Percentiles rank a stretch among this genome's conserved stretches.
These are phyloP conservation scores for Eristalis tenax DNA, from an alignment of 2,888 invertebrate species.

Conservation along the genomic window DNA sequence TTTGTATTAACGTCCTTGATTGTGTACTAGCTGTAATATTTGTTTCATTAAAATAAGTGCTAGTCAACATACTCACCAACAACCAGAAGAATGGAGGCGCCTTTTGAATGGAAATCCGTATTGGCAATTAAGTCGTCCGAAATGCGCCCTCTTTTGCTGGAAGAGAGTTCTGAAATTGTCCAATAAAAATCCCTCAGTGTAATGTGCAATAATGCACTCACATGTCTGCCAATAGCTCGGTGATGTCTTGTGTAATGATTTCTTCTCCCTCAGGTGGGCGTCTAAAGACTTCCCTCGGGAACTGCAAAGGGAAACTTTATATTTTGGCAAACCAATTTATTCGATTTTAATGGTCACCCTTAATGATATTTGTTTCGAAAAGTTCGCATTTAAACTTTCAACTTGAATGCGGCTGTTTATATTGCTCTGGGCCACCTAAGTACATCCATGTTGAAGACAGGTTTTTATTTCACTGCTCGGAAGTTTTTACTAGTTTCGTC, in stretches of 20 bases:
- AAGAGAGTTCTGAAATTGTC: no score
- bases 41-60: no score
- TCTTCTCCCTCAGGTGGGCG: not conserved
- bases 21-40: no score
- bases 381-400: constrained; percentile 50
- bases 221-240: no score
- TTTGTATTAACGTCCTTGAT: no score
- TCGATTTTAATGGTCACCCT: constrained; percentile 68
- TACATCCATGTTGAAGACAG: not conserved
- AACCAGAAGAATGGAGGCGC: not conserved
- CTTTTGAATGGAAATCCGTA: not conserved
- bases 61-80: not conserved
- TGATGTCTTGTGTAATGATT: no score
- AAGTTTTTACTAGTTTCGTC: constrained; percentile 27
- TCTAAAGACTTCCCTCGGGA: not conserved
- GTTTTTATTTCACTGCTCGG: constrained; percentile 17
- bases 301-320: constrained; percentile 39
- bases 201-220: no score
- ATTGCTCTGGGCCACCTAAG: constrained; percentile 39
- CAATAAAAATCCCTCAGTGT: no score
- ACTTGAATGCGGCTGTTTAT: constrained; percentile 34
- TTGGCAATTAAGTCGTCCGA: no score
- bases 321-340: constrained; percentile 65
- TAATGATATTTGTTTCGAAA: constrained; percentile 65
- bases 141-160: no score